Percentiles rank a stretch among this genome's conserved stretches.
Evolutionary conservation across 2,113 vertebrate genomes (phyloP).

Genomic region (Pteropus alecto): DNA sequence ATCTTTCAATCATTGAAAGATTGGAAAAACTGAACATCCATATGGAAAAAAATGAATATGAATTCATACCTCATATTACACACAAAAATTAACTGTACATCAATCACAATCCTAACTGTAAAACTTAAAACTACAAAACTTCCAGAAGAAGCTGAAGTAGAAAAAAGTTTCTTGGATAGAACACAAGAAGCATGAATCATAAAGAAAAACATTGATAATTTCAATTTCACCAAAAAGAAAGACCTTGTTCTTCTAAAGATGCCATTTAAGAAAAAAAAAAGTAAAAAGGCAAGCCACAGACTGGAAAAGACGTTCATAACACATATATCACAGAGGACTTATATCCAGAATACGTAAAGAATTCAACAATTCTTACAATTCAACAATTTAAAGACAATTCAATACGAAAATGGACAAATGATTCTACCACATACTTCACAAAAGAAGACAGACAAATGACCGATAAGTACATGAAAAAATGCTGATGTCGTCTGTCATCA

Average conservation of each 20-base stretch:
- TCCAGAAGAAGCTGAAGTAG: background rate
- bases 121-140: background rate
- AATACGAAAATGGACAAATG: background rate
- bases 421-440: background rate
- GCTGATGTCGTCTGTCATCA: background rate
- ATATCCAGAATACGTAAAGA: background rate
- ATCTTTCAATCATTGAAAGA: too few species aligned
- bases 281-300: background rate
- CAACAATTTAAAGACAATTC: background rate
- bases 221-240: background rate
- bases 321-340: background rate
- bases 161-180: background rate
- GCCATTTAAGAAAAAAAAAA: background rate
- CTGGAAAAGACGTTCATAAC: background rate
- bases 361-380: conserved; percentile 3
- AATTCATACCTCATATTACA: background rate
- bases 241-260: background rate
- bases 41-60: background rate
- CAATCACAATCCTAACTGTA: background rate
- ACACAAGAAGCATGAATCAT: background rate
- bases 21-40: background rate
- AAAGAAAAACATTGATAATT: background rate
- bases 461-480: background rate
- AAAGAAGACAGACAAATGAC: background rate
- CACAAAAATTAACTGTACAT: background rate